A percentile compares a stretch with the other conserved stretches of the same genome.
phyloP scores from a whole-genome alignment of 1,140 invertebrate genomes.

The Steinernema feltiae region DNA sequence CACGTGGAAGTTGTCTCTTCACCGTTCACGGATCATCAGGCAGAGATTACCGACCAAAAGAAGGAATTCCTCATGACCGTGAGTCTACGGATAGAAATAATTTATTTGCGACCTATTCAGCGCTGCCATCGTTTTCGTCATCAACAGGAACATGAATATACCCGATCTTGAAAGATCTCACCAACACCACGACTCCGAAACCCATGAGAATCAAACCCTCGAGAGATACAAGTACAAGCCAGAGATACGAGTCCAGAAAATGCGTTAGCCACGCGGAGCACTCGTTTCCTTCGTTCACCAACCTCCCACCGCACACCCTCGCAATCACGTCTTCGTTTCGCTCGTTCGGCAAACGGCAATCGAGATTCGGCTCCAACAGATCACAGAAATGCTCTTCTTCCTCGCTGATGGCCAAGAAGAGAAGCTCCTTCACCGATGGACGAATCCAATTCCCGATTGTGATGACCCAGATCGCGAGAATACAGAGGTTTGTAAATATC shows the following conservation, averaged over 20 bases:
- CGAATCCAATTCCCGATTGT: background rate
- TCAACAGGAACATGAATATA: background rate
- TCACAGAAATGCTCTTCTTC: background rate
- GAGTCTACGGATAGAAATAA: too few relatives aligned
- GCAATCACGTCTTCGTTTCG: background rate
- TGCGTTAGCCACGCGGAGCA: background rate
- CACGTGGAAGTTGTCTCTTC: too few relatives aligned
- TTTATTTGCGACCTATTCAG: too few relatives aligned
- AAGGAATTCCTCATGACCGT: too few relatives aligned
- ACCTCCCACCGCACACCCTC: background rate
- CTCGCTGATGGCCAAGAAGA: background rate
- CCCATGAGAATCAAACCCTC: background rate
- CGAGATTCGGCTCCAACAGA: background rate
- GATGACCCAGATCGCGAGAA: background rate
- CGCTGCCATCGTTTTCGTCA: background rate
- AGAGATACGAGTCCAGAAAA: background rate
- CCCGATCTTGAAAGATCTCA: background rate
- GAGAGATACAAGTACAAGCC: background rate
- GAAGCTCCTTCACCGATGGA: background rate
- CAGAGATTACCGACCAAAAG: too few relatives aligned
- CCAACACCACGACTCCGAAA: background rate
- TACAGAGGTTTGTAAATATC: background rate
- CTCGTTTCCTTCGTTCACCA: background rate
- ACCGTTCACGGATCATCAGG: too few relatives aligned
- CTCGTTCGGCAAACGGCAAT: background rate